Conservation (phyloP, 2,888 invertebrate genomes). For the Ditula angustiorana region DNA sequence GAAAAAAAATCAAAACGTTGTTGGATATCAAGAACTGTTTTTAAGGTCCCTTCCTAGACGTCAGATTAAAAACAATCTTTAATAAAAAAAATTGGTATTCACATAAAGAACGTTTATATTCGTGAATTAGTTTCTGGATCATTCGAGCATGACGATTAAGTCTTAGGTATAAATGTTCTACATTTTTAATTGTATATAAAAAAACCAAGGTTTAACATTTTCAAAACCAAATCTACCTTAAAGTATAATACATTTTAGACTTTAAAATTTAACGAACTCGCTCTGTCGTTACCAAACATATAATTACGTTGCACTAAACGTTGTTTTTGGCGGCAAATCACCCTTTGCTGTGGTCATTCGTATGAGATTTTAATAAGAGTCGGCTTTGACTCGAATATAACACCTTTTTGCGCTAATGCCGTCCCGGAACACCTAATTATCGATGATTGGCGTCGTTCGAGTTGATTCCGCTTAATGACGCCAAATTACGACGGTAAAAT, state of each 20-base stretch:
- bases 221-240: background rate
- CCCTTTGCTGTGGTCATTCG: constrained; percentile 47
- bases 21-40: background rate
- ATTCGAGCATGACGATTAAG: too few species aligned
- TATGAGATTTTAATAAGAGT: constrained; percentile 67
- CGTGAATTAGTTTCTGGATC: too few species aligned
- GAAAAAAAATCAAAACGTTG: background rate
- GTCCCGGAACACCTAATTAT: constrained; percentile 76
- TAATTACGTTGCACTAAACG: constrained; percentile 61
- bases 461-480: constrained; percentile 79
- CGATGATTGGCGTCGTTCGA: constrained; percentile 71
- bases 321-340: constrained; percentile 64
- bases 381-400: constrained; percentile 63
- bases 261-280: constrained; percentile 43
- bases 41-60: too few species aligned
- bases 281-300: constrained; percentile 45
- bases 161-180: background rate
- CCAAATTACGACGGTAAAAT: constrained; percentile 73
- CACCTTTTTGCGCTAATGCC: constrained; percentile 76
- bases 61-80: too few species aligned
- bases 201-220: background rate
- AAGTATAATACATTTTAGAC: background rate
- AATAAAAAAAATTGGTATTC: too few species aligned
- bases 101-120: too few species aligned
- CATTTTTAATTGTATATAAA: background rate